Conservation (phyloP, 2,888 invertebrate species). For the Troglohyphantes excavatus region DNA sequence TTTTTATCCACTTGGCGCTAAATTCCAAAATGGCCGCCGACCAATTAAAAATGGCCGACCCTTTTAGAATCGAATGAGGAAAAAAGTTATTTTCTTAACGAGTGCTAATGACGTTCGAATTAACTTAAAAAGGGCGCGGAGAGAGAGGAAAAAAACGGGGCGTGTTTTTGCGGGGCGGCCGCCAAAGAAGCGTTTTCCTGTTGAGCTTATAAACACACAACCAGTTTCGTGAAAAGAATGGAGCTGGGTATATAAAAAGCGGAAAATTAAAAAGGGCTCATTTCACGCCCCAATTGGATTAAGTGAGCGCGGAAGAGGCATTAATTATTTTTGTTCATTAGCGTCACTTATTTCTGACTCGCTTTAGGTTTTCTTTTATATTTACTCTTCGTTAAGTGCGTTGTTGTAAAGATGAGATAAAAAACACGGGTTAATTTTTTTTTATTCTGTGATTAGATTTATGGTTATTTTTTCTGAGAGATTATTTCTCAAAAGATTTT, state of each 20-base stretch:
- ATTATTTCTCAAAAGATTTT: slow-evolving; percentile 7
- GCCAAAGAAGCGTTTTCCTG: slow-evolving; percentile 74
- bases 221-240: slow-evolving; percentile 31
- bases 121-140: slow-evolving; percentile 35
- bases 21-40: slow-evolving; percentile 11
- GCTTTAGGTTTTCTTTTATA: slow-evolving; percentile 10
- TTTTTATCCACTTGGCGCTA: slow-evolving; percentile 7
- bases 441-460: neutral
- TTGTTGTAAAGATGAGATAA: slow-evolving; percentile 35
- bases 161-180: slow-evolving; percentile 56
- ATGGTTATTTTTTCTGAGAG: neutral
- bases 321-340: slow-evolving; percentile 78
- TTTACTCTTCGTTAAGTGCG: slow-evolving; percentile 57
- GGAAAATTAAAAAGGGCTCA: slow-evolving; percentile 54
- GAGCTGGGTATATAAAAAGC: slow-evolving; percentile 39
- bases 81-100: slow-evolving; percentile 53
- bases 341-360: slow-evolving; percentile 45
- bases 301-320: slow-evolving; percentile 42
- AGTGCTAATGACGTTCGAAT: slow-evolving; percentile 71
- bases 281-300: slow-evolving; percentile 71
- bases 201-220: slow-evolving; percentile 68
- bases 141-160: slow-evolving; percentile 40
- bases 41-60: slow-evolving; percentile 30
- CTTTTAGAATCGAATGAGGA: neutral
- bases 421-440: neutral